phyloP scores from a whole-genome alignment of 2,797 vertebrate genomes.

The Aldrovandia affinis region DNA sequence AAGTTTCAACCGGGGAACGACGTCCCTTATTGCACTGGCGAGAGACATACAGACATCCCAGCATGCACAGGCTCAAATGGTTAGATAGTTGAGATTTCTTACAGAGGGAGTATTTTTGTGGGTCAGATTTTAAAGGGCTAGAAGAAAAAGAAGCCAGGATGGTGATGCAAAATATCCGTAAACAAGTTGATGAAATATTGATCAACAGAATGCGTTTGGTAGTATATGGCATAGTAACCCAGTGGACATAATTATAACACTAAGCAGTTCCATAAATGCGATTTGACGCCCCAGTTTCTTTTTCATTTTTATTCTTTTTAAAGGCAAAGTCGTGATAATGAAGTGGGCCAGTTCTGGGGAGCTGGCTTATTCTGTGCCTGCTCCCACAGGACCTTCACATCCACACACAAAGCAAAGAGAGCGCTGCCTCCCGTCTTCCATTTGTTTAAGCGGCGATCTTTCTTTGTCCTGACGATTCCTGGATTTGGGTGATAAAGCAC shows the following conservation, averaged over 20 bases:
- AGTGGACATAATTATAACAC: not conserved
- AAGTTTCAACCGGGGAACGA: not conserved
- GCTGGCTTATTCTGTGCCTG: not conserved
- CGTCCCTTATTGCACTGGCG: not conserved
- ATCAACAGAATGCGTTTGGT: not conserved
- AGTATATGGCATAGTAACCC: not conserved
- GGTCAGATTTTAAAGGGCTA: not conserved
- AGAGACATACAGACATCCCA: not conserved
- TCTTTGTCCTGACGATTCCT: not conserved
- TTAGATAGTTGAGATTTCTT: not conserved
- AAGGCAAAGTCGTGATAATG: not conserved
- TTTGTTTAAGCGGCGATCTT: not conserved
- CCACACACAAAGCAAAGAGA: not conserved
- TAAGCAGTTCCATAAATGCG: not conserved
- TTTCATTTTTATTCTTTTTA: not conserved
- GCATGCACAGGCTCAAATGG: not conserved
- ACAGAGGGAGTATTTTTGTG: not conserved
- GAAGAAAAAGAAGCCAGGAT: not conserved
- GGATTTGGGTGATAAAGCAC: conserved; percentile 10
- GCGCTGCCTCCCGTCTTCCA: not conserved
- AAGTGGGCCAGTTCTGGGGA: not conserved
- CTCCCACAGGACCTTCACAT: not conserved
- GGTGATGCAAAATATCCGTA: not conserved
- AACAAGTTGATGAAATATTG: not conserved
- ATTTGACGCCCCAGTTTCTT: not conserved